Evolutionary conservation across 2,797 vertebrate genomes (phyloP).

Genomic region (Morelia viridis): DNA sequence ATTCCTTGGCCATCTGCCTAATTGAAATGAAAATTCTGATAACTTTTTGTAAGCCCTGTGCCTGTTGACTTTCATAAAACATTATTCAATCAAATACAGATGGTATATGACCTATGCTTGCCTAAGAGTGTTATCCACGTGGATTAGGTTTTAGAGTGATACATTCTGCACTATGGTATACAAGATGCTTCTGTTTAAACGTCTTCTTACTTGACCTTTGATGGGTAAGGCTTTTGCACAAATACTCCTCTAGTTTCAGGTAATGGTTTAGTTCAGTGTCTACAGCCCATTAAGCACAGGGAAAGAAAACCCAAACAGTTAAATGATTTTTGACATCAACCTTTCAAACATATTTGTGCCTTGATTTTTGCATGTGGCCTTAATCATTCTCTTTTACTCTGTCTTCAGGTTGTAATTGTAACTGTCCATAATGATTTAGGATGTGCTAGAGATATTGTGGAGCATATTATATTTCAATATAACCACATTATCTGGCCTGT

Average conservation of each 20-base stretch:
- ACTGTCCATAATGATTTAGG: slow-evolving; percentile 40
- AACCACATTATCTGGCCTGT: neutral
- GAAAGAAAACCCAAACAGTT: slow-evolving; percentile 36
- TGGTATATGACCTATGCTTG: slow-evolving; percentile 52
- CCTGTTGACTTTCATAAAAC: slow-evolving; percentile 69
- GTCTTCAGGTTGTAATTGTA: slow-evolving; percentile 33
- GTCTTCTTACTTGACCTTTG: slow-evolving; percentile 49
- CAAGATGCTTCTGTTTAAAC: slow-evolving; percentile 53
- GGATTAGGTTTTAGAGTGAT: slow-evolving; percentile 49
- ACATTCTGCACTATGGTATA: slow-evolving; percentile 50
- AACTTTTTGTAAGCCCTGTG: slow-evolving; percentile 62
- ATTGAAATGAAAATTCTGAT: slow-evolving; percentile 81
- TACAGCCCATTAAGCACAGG: slow-evolving; percentile 13
- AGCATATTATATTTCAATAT: slow-evolving; percentile 9
- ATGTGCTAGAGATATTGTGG: slow-evolving; percentile 19
- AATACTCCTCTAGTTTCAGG: slow-evolving; percentile 30
- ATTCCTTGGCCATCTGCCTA: slow-evolving; percentile 83
- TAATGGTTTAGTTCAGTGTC: slow-evolving; percentile 37
- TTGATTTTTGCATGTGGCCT: slow-evolving; percentile 39
- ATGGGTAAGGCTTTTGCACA: slow-evolving; percentile 43
- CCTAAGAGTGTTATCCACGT: slow-evolving; percentile 52
- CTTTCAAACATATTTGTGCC: slow-evolving; percentile 41
- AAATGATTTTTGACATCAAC: slow-evolving; percentile 31
- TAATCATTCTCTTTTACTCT: slow-evolving; percentile 22
- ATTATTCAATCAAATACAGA: slow-evolving; percentile 68